A percentile compares a stretch with the other conserved stretches of the same genome.
phyloP scores from a whole-genome alignment of 2,113 vertebrate species.

The Stomatorhinus ivindoensis region DNA sequence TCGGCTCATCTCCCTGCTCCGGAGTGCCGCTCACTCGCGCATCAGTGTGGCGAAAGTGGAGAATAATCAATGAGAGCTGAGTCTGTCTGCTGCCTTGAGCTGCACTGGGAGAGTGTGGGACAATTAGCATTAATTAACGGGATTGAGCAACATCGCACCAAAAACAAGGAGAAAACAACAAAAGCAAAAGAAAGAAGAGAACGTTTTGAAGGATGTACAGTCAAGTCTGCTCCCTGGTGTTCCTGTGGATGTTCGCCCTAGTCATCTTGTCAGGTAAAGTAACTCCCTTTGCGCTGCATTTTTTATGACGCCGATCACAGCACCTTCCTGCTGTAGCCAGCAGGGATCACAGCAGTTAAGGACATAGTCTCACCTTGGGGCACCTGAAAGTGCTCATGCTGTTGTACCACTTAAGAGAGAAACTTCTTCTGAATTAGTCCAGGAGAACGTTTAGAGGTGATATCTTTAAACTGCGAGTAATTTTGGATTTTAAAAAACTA shows the following conservation, averaged over 20 bases:
- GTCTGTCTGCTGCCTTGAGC: conserved; percentile 7
- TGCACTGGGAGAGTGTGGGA: background rate
- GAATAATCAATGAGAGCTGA: conserved; percentile 25
- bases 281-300: background rate
- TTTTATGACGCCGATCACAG: background rate
- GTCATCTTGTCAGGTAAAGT: conserved; percentile 25
- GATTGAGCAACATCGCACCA: background rate
- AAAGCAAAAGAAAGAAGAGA: conserved; percentile 1
- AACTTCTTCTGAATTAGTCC: background rate
- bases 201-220: conserved; percentile 23
- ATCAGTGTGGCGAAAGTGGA: conserved; percentile 21
- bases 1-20: background rate
- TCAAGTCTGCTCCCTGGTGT: conserved; percentile 20
- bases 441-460: background rate
- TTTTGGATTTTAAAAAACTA: background rate
- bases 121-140: background rate
- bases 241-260: conserved; percentile 19
- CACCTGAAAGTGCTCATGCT: background rate
- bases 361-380: background rate
- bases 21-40: conserved; percentile 18
- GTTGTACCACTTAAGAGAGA: background rate
- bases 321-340: background rate
- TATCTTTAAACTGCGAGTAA: background rate
- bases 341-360: background rate
- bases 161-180: background rate